Base-by-base conservation (phyloP, 2,888 invertebrate species). In the Acanthosepion lycidas region DNA sequence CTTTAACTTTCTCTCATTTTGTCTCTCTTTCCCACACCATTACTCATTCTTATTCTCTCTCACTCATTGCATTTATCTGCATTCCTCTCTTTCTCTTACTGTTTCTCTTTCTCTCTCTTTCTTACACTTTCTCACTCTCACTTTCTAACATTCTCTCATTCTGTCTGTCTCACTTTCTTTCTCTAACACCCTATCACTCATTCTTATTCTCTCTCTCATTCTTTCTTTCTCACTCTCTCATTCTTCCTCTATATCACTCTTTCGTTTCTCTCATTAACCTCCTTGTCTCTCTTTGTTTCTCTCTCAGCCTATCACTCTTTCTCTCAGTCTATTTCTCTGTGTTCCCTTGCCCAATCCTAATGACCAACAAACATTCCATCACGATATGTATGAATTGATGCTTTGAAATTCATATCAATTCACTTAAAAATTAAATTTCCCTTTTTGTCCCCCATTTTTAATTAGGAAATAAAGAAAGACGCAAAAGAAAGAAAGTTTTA, bases 331-430 rank as follows among this genome's bases (percentile, higher is more conserved):
- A n/a, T 33, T 3, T 78, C 78, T n/a, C 9, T n/a, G n/a, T n/a
- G 15, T 4, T 15, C n/a, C 78, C 12, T 15, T 33, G 0, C 15
- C 9, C 4, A n/a, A 33, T 18, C n/a, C 9, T 78, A n/a, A n/a
- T 8, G 12, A 78, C n/a, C n/a, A 78, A n/a, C n/a, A 78, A 78
- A n/a, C 78, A 78, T 78, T 78, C 78, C 78, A 78, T 78, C 78
- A 78, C 15, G 12, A 33, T 78, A n/a, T 33, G 33, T 78, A 78
- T 15, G 33, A 78, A 78, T 78, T 78, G 59, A 59, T 59, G 23
- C 59, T 59, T 59, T 59, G n/a, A 78, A 78, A 78, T 78, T 78
- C n/a, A 78, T 78, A 78, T 78, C 78, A 78, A 78, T 78, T n/a
- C 15, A n/a, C n/a, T 78, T n/a, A 78, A 78, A 78, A 78, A 78